Evolutionary conservation across 2,797 vertebrate genomes (phyloP).

Genomic region (Pachyuromys duprasi): DNA sequence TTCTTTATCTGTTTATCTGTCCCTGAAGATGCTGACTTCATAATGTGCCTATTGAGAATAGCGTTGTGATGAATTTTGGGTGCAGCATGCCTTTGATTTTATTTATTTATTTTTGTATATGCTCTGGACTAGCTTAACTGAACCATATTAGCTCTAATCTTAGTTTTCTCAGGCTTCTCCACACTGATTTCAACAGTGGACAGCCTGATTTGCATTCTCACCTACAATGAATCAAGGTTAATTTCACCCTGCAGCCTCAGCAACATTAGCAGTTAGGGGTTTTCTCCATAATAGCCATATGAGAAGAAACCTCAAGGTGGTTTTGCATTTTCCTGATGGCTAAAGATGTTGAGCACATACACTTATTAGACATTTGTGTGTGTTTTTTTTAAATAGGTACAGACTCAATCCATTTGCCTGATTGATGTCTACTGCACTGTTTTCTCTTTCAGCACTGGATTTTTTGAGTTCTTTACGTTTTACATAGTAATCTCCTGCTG

Average conservation of each 20-base stretch:
- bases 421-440: background rate
- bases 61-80: background rate
- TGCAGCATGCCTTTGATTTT: background rate
- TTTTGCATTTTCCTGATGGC: background rate
- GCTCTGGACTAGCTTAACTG: background rate
- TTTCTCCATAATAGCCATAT: background rate
- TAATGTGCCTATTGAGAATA: background rate
- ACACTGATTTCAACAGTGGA: background rate
- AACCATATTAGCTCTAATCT: background rate
- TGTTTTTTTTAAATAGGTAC: background rate
- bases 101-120: background rate
- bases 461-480: background rate
- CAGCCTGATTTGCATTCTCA: background rate
- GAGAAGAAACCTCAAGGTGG: background rate
- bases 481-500: background rate
- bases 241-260: background rate
- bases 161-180: background rate
- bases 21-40: background rate
- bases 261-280: background rate
- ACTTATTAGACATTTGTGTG: background rate
- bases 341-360: background rate
- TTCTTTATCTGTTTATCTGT: background rate
- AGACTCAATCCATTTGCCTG: background rate
- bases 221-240: background rate
- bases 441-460: background rate